Conservation (phyloP, 2,888 invertebrate species). For the Troides helena region DNA sequence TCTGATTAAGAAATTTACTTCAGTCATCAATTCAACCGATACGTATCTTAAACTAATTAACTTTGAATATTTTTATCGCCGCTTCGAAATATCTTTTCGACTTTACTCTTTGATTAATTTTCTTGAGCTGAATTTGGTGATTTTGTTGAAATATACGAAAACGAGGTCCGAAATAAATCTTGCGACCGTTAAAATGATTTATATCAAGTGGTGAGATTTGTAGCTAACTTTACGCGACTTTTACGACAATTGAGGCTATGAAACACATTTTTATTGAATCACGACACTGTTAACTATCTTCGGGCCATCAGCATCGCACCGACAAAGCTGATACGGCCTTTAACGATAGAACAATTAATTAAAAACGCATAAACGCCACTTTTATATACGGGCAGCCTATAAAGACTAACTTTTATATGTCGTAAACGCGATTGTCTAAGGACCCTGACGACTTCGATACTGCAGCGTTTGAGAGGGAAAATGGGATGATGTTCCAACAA, state of each 20-base stretch:
- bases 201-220: conserved; percentile 28
- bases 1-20: conserved; percentile 58
- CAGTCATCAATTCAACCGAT: conserved; percentile 39
- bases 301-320: conserved; percentile 64
- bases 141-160: not conserved
- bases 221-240: conserved; percentile 57
- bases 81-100: conserved; percentile 19
- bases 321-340: conserved; percentile 74
- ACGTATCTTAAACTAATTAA: conserved; percentile 45
- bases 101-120: conserved; percentile 7
- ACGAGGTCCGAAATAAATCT: conserved; percentile 1
- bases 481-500: conserved; percentile 43
- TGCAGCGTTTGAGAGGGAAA: conserved; percentile 45
- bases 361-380: conserved; percentile 78
- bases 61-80: conserved; percentile 26
- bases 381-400: conserved; percentile 77
- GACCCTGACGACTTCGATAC: conserved; percentile 66
- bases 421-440: conserved; percentile 79
- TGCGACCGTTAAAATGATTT: conserved; percentile 16
- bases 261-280: conserved; percentile 73
- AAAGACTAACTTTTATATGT: conserved; percentile 81
- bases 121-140: conserved; percentile 1
- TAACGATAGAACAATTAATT: conserved; percentile 78
- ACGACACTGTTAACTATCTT: conserved; percentile 72
- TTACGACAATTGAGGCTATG: conserved; percentile 67